Evolutionary conservation across 2,888 invertebrate genomes (phyloP), one percentile per base, ranked within the genome.

Genomic region (Pristionchus entomophagus): DNA sequence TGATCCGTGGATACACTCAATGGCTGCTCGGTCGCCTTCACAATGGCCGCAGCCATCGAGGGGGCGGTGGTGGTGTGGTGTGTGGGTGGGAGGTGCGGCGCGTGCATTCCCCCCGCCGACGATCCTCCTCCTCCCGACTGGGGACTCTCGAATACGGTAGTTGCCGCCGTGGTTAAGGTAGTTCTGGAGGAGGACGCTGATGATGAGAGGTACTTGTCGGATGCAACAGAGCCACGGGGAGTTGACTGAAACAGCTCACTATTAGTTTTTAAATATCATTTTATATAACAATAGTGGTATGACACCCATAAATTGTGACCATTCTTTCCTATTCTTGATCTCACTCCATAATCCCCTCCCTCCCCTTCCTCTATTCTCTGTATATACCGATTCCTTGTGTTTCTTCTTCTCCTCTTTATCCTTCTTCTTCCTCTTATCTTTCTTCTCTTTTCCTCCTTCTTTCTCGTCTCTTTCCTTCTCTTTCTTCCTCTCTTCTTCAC

Each of bases 351-450:
- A n/a, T n/a, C n/a, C n/a, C n/a, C n/a, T n/a, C n/a, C n/a, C n/a
- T n/a, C n/a, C n/a, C n/a, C n/a, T n/a, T n/a, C n/a, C n/a, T n/a
- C n/a, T n/a, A n/a, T n/a, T n/a, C n/a, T n/a, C n/a, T n/a, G 5
- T 29, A 59, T 12, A 4, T 59, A 59, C 69, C 38, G 69, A 35
- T 14, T 45, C 78, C 45, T 78, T 51, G 22, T 29, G 49, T 32
- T 29, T 78, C 78, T 51, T 35, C 56, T 78, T 32, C n/a, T 80
- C 51, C 22, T 65, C 65, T 38, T 65, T 86, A 65, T 80, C 51
- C 53, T 81, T 59, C 56, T 53, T 62, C 69, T 51, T 69, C 51
- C 35, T 49, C 65, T 69, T 45, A 22, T 69, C 35, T 26, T 62
- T 59, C 69, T 45, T 84, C 22, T 51, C 73, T 29, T 84, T 35